Base-by-base conservation (phyloP, 2,113 vertebrate species). In the Strigops habroptila region DNA sequence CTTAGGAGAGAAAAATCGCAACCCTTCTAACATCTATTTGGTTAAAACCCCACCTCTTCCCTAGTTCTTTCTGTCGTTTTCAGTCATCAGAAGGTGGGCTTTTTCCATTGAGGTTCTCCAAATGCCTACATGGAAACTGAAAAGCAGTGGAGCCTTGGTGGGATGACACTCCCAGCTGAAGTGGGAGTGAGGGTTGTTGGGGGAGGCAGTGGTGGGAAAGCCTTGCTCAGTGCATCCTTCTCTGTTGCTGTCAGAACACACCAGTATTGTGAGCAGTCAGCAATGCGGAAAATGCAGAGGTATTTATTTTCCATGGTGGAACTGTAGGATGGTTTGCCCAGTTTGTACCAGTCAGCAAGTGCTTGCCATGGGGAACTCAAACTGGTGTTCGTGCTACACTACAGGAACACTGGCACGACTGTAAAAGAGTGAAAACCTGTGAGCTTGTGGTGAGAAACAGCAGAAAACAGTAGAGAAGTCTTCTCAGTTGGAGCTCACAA, bases 41-140 rank as follows among this genome's bases (percentile, higher is more conserved):
- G 9, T 33, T 70, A 53, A 67, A 39, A 46, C 1, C 3, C n/a
- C 57, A 59, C 57, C 43, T 92, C 71, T 93, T 96, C 69, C 23
- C 37, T 91, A 6, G 18, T 68, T 71, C 59, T 48, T 94, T 87
- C 92, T 92, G 87, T 80, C 95, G 82, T 55, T 95, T 90, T 84
- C 93, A 73, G 62, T 41, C 91, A 64, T 86, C 37, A 62, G 90
- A 88, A 93, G 67, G 88, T 86, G 55, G 86, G 5, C 64, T 97
- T 95, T 96, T 98, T 95, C 97, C 48, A 12, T 68, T 93, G 65
- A 96, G 86, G 68, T 97, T 97, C 91, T 96, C 97, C 93, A 87
- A 87, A 87, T 75, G 80, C 91, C 95, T 90, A 52, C 84, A 59
- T 83, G 94, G 92, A 92, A 95, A 93, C 84, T 69, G 86, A 86